phyloP scores from a whole-genome alignment of 2,113 vertebrate species.

The Ceyx melanurus region DNA sequence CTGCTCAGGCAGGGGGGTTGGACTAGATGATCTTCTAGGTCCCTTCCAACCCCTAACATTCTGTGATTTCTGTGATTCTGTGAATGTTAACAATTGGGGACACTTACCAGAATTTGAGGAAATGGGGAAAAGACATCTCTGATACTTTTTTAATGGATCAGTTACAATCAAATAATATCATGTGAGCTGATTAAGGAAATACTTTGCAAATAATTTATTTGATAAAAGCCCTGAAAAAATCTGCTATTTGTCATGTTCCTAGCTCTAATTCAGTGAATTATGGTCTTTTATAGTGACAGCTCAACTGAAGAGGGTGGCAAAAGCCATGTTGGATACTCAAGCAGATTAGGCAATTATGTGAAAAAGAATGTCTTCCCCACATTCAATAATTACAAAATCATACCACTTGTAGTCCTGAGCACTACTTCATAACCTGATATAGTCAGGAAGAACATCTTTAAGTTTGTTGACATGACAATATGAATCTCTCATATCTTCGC shows the following conservation, averaged over 20 bases:
- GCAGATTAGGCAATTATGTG: conserved; percentile 35
- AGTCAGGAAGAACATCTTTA: not conserved
- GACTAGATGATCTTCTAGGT: too few species aligned
- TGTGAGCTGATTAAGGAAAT: conserved; percentile 29
- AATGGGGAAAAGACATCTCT: not conserved
- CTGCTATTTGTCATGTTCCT: conserved; percentile 17
- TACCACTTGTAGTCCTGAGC: not conserved
- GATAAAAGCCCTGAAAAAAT: not conserved
- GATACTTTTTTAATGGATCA: conserved; percentile 16
- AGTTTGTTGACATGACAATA: not conserved
- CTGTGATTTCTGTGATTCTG: too few species aligned
- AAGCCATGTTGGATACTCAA: not conserved
- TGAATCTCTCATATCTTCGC: not conserved
- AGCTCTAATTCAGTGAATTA: conserved; percentile 9
- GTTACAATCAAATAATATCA: conserved; percentile 2
- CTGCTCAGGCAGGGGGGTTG: too few species aligned
- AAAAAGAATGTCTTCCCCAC: conserved; percentile 10
- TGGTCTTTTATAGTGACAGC: conserved; percentile 20
- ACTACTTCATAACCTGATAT: not conserved
- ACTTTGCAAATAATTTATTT: conserved; percentile 37
- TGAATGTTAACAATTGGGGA: not conserved
- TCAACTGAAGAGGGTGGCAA: not conserved
- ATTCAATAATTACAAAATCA: not conserved
- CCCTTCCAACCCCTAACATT: too few species aligned
- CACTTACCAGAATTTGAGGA: not conserved